Base-by-base conservation (phyloP, 2,888 invertebrate species). In the Argynnis bischoffii region DNA sequence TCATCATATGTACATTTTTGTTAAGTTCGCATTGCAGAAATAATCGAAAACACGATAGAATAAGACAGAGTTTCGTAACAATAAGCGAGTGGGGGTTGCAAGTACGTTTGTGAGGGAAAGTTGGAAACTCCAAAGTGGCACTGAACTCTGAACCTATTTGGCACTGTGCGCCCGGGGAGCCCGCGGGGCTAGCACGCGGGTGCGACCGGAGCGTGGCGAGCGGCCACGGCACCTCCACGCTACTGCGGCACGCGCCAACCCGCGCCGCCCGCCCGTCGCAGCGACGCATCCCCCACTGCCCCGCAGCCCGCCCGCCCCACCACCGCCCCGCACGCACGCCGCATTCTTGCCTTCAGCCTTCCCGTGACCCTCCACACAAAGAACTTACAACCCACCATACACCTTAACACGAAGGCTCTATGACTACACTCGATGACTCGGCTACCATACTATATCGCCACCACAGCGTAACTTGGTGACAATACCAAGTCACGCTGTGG, bases 231-330 rank as follows among this genome's bases (percentile, higher is more conserved):
- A 87, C 89, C 87, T 88, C 86, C 89, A 88, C 91, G 88, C 86
- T 91, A 92, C 90, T 91, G 90, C 91, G 90, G 90, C 86, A 89
- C 90, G 90, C 89, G 89, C 84, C 82, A 83, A 78, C 80, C 81
- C 80, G 84, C 81, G 80, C 77, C 81, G 74, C 79, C 54, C 59
- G 54, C 60, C 60, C 60, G 60, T 60, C 66, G 77, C 80, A 75
- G 76, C 82, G 81, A 85, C 85, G 85, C 87, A 84, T 83, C 83
- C 80, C 79, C 74, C 75, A 74, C 74, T 71, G 69, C 75, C 72
- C 71, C 65, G 60, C 31, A 3, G 26, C 80, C 81, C 74, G 72
- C 74, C 74, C 72, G 70, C 79, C 67, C 78, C 80, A 78, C 79
- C 78, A 81, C 80, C 82, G 70, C 78, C 87, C 87, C 78, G 72